phyloP scores from a whole-genome alignment of 2,797 vertebrate genomes.

The Threskiornis aethiopicus region DNA sequence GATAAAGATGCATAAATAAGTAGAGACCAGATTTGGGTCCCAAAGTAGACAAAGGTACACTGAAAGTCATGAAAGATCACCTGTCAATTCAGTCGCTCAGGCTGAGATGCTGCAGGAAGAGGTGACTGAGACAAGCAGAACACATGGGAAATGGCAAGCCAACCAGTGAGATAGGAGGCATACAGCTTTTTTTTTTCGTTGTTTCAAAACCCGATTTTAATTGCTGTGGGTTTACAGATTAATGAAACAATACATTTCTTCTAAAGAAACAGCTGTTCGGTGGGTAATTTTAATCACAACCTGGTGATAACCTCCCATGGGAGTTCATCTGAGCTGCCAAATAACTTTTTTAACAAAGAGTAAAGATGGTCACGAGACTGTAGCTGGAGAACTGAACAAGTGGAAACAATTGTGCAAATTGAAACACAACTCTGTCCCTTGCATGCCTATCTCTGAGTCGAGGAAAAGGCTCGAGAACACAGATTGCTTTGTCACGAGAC shows the following conservation, averaged over 20 bases:
- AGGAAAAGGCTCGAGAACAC: not conserved
- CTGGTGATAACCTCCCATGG: not conserved
- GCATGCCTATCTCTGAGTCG: not conserved
- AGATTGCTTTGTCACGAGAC: not conserved
- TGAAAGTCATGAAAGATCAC: slow-evolving; percentile 14
- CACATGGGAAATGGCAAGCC: not conserved
- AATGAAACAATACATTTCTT: slow-evolving; percentile 7
- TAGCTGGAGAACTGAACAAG: not conserved
- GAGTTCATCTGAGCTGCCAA: not conserved
- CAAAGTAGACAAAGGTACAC: slow-evolving; percentile 15
- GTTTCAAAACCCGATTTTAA: not conserved
- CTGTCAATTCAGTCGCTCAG: not conserved
- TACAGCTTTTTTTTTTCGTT: not conserved
- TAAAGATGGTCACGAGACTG: not conserved
- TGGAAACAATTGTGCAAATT: not conserved
- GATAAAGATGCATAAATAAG: slow-evolving; percentile 47
- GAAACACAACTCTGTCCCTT: not conserved
- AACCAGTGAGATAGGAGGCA: not conserved
- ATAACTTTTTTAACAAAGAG: not conserved
- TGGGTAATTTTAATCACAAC: slow-evolving; percentile 15
- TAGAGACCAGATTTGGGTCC: slow-evolving; percentile 12
- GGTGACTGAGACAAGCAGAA: not conserved
- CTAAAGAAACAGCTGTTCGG: slow-evolving; percentile 28
- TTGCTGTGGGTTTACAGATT: slow-evolving; percentile 18
- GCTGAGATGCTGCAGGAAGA: not conserved